A percentile compares a stretch with the other conserved stretches of the same genome.
phyloP scores from a whole-genome alignment of 2,888 invertebrate genomes.

The Camponotus fellah region DNA sequence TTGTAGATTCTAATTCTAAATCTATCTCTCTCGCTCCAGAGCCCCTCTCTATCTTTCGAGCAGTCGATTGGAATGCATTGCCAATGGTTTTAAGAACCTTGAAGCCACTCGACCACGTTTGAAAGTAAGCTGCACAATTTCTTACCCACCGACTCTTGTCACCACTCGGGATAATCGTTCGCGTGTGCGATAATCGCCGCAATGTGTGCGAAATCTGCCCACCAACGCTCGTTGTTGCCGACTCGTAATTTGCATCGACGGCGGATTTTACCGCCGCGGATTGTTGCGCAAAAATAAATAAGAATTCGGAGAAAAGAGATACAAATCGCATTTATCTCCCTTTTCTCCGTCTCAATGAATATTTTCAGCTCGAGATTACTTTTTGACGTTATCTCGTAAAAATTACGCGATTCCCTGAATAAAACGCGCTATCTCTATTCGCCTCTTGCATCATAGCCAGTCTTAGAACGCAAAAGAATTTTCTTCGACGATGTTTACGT shows the following conservation, averaged over 20 bases:
- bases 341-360: slow-evolving; percentile 9
- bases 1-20: slow-evolving; percentile 78
- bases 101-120: slow-evolving; percentile 76
- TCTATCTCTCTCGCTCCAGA: slow-evolving; percentile 71
- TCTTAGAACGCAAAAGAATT: slow-evolving; percentile 27
- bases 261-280: slow-evolving; percentile 3
- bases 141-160: slow-evolving; percentile 68
- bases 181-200: slow-evolving; percentile 31
- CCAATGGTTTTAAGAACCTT: slow-evolving; percentile 77
- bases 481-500: slow-evolving; percentile 43
- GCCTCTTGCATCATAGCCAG: slow-evolving; percentile 4
- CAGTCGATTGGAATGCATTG: slow-evolving; percentile 77
- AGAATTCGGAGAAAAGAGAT: background rate
- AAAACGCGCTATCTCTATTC: slow-evolving; percentile 11
- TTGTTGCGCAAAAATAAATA: slow-evolving; percentile 46
- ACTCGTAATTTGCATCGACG: slow-evolving; percentile 46
- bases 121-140: slow-evolving; percentile 76
- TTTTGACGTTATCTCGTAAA: slow-evolving; percentile 27
- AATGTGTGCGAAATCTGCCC: slow-evolving; percentile 63
- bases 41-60: slow-evolving; percentile 77
- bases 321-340: background rate
- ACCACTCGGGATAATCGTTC: slow-evolving; percentile 72
- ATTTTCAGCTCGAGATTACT: slow-evolving; percentile 18
- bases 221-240: slow-evolving; percentile 53
- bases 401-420: slow-evolving; percentile 39